These are phyloP conservation scores for Hoplias malabaricus DNA, from an alignment of 2,113 vertebrate species.

Conservation along the genomic window DNA sequence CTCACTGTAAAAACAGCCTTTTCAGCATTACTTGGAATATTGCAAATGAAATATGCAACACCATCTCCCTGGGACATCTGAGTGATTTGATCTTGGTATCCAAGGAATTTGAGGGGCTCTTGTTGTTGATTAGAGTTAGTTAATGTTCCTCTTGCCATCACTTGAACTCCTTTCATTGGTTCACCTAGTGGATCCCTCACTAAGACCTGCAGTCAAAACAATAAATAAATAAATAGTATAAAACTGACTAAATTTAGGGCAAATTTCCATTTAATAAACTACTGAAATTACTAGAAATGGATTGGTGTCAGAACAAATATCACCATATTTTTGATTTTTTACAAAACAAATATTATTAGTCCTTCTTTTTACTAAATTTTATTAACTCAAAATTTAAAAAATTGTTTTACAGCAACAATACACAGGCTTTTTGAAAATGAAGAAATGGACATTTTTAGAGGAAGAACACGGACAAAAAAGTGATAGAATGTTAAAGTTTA, in stretches of 20 bases:
- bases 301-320: too few relatives aligned
- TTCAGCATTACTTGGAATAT: constrained; percentile 64
- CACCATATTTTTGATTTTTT: too few relatives aligned
- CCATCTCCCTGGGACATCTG: constrained; percentile 65
- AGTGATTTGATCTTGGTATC: constrained; percentile 34
- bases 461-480: background rate
- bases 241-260: too few relatives aligned
- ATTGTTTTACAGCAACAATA: too few relatives aligned
- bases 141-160: constrained; percentile 64
- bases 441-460: too few relatives aligned
- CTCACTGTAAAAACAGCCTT: constrained; percentile 76
- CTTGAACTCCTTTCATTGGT: constrained; percentile 60
- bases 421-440: too few relatives aligned
- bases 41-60: constrained; percentile 77
- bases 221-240: background rate
- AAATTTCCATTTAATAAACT: too few relatives aligned
- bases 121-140: constrained; percentile 27
- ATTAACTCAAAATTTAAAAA: too few relatives aligned
- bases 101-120: constrained; percentile 2
- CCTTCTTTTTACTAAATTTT: too few relatives aligned
- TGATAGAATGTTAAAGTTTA: background rate
- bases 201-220: constrained; percentile 74
- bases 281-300: too few relatives aligned
- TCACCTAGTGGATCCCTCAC: constrained; percentile 80
- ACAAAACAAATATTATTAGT: too few relatives aligned